Conservation (phyloP, 2,113 vertebrate species). For the Chloebia gouldiae region DNA sequence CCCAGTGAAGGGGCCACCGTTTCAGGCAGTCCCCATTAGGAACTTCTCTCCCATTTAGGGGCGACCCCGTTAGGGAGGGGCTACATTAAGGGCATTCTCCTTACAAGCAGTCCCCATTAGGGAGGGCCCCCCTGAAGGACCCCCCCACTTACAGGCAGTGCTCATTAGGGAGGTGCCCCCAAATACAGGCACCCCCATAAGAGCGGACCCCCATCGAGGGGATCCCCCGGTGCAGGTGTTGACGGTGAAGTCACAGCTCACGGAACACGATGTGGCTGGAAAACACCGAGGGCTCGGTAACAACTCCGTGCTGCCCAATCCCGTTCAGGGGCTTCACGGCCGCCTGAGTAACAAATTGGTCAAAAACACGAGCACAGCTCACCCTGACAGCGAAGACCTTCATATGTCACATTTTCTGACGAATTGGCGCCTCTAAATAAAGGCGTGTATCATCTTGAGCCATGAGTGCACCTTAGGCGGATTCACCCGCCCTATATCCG, state of each 20-base stretch:
- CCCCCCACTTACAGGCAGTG: accelerated
- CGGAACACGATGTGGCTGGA: accelerated
- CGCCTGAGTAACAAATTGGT: neutral
- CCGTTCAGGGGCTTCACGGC: neutral
- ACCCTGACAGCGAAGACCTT: accelerated
- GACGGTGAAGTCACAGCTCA: accelerated
- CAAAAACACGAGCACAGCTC: neutral
- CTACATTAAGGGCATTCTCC: neutral
- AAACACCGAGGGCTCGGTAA: accelerated
- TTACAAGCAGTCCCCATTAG: neutral
- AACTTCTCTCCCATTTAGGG: neutral
- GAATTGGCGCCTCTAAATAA: accelerated
- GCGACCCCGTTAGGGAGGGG: neutral
- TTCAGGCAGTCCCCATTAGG: neutral
- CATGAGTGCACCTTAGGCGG: accelerated
- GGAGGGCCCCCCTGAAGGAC: too few species aligned
- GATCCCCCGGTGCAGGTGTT: accelerated
- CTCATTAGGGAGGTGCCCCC: too few species aligned
- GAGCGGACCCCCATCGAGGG: accelerated
- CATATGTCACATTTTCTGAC: neutral
- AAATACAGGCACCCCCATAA: too few species aligned
- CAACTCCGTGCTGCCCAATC: accelerated
- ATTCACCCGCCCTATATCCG: neutral
- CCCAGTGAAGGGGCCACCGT: too few species aligned
- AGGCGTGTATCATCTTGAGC: neutral